Base-by-base conservation (phyloP, 2,797 vertebrate genomes). In the Typhlichthys subterraneus region DNA sequence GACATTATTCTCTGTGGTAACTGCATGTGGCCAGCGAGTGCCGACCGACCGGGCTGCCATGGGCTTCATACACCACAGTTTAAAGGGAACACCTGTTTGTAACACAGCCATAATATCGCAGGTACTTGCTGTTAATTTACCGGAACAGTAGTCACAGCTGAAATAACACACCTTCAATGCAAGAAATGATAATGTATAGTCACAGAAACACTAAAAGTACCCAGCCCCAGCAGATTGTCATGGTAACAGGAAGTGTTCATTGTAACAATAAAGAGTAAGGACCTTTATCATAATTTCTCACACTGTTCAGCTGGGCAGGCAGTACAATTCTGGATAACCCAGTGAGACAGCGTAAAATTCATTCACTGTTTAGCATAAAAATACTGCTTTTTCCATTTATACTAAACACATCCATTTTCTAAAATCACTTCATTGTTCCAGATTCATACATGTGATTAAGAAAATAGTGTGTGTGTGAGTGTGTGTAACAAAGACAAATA, bases 331-430 rank as follows among this genome's bases (percentile, higher is more conserved):
- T 3, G 42, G 58, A 49, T 19, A 56, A 52, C 47, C 50, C 29
- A 65, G 77, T 65, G 8, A 56, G 51, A 74, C 69, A 81, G 87
- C 63, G 65, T 46, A 51, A 19, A 67, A 73, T 70, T 73, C 12
- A 73, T 70, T 73, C 13, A 75, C 57, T 75, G 70, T 62, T 52
- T 69, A 76, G 59, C 63, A 65, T 77, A 76, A 78, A 87, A 91
- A 92, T 77, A 81, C 88, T 85, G 86, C 64, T 76, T 67, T 66
- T 82, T 82, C 73, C 73, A 77, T 85, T 85, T 79, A 81, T 38
- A 71, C 69, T 63, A 72, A 65, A 59, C 74, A 47, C 60, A 67
- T 58, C 73, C 63, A 67, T 48, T 67, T 68, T 59, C 50, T 63
- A 67, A 74, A 59, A 63, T 51, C 14, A 13, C 38, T 49, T 81